These are phyloP conservation scores for Orthosia incerta DNA, from an alignment of 2,888 invertebrate genomes.

Conservation along the genomic window DNA sequence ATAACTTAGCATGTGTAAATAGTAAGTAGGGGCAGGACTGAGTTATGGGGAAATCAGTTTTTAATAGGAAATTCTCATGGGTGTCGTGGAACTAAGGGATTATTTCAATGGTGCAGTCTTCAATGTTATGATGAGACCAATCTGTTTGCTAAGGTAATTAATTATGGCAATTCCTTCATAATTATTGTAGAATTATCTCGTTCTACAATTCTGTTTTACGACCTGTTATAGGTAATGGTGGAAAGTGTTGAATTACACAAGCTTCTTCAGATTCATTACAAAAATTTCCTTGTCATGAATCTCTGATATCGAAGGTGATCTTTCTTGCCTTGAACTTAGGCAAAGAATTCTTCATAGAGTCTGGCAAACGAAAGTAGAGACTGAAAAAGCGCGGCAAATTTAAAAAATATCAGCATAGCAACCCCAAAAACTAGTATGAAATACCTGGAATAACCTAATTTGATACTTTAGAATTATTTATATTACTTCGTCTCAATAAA, in stretches of 20 bases:
- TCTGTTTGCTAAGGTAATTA: neutral
- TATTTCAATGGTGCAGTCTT: neutral
- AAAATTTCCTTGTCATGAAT: neutral
- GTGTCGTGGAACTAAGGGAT: neutral
- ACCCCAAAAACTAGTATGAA: no score
- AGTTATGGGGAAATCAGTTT: constrained; percentile 31
- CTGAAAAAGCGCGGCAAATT: no score
- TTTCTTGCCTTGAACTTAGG: no score
- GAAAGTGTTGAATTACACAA: neutral
- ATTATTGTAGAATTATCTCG: neutral
- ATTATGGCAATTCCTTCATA: no score
- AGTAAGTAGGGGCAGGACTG: constrained; percentile 13
- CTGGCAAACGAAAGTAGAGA: no score
- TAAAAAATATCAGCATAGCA: no score
- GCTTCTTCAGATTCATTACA: neutral
- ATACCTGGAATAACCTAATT: no score
- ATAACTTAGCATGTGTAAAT: constrained; percentile 52
- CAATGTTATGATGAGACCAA: neutral
- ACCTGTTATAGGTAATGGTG: neutral
- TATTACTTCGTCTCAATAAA: no score
- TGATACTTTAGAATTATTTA: no score
- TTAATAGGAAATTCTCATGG: constrained; percentile 1
- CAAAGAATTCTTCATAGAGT: no score
- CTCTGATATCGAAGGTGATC: neutral
- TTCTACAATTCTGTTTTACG: neutral